phyloP scores from a whole-genome alignment of 2,797 vertebrate species.

The Thunnus albacares region DNA sequence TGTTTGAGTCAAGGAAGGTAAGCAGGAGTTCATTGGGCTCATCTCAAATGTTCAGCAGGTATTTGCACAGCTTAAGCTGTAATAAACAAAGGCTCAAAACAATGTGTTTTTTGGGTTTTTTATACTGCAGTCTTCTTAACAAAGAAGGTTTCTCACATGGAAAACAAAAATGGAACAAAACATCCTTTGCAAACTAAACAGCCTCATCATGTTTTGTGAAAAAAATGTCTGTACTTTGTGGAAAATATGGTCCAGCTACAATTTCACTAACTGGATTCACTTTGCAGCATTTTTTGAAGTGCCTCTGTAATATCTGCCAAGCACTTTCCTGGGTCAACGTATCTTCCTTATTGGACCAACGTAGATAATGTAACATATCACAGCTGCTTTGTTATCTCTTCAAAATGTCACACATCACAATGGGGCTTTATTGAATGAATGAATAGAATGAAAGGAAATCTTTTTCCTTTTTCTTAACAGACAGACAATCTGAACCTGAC shows the following conservation, averaged over 20 bases:
- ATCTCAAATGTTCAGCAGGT: background rate
- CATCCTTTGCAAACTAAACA: background rate
- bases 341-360: conserved; percentile 32
- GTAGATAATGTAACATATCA: conserved; percentile 18
- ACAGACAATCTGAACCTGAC: conserved; percentile 51
- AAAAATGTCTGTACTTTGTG: background rate
- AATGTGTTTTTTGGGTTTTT: no score
- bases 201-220: background rate
- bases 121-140: background rate
- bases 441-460: background rate
- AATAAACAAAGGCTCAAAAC: no score
- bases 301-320: background rate
- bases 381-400: conserved; percentile 27
- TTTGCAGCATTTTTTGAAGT: background rate
- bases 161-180: background rate
- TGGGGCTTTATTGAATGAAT: background rate
- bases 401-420: conserved; percentile 11
- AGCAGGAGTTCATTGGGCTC: background rate
- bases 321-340: conserved; percentile 33
- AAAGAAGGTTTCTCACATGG: background rate
- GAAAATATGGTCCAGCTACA: background rate
- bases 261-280: conserved; percentile 6
- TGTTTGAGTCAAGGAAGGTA: conserved; percentile 95
- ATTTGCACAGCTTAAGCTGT: background rate
- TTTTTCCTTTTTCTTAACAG: conserved; percentile 70